phyloP scores from a whole-genome alignment of 2,888 invertebrate species.

The Galerucella pusilla region DNA sequence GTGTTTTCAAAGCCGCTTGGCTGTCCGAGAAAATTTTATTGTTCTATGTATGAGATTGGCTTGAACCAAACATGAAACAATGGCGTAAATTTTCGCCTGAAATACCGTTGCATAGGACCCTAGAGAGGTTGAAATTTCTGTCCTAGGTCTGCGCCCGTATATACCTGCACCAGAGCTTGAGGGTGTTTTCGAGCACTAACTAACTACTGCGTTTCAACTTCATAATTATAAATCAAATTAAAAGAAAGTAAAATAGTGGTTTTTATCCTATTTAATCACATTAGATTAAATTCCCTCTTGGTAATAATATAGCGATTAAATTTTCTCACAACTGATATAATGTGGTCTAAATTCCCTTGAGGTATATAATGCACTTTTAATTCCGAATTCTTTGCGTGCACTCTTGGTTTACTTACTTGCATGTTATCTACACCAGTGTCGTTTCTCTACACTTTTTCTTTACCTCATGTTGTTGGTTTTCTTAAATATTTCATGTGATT shows the following conservation, averaged over 20 bases:
- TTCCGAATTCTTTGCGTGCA: slow-evolving; percentile 37
- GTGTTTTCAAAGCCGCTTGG: too few relatives aligned
- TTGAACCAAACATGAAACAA: too few relatives aligned
- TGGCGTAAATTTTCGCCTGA: too few relatives aligned
- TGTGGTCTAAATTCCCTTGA: slow-evolving; percentile 23
- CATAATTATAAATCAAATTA: slow-evolving; percentile 2
- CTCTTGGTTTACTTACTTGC: slow-evolving; percentile 18
- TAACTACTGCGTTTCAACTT: too few relatives aligned
- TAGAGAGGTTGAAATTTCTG: too few relatives aligned
- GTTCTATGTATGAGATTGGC: too few relatives aligned
- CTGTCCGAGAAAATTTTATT: too few relatives aligned
- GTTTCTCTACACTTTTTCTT: neutral
- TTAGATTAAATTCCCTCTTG: slow-evolving; percentile 9
- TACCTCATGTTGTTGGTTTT: neutral
- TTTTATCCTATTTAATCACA: neutral
- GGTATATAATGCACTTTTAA: slow-evolving; percentile 38
- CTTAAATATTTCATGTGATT: too few relatives aligned
- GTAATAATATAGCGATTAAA: slow-evolving; percentile 18
- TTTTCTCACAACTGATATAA: slow-evolving; percentile 18
- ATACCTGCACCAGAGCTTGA: too few relatives aligned
- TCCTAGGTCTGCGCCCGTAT: too few relatives aligned
- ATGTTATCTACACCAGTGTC: slow-evolving; percentile 11
- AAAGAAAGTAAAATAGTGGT: neutral
- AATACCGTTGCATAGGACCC: too few relatives aligned
- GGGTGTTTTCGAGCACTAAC: too few relatives aligned